These are phyloP conservation scores for Arenicola marina DNA, from an alignment of 2,888 invertebrate species.

Conservation along the genomic window DNA sequence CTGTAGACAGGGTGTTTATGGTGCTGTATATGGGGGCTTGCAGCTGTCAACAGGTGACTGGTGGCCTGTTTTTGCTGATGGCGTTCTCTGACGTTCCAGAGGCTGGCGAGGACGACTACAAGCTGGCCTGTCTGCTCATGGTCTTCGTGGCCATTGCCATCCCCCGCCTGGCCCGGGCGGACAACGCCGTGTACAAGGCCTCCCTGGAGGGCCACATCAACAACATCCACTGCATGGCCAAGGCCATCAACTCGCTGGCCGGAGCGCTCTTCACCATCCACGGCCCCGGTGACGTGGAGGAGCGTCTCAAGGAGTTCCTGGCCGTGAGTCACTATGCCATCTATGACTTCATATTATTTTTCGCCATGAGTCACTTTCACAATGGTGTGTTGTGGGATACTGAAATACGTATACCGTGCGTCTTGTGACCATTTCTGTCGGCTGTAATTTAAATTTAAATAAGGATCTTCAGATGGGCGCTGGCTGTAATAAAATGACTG, in stretches of 20 bases:
- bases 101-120: slow-evolving; percentile 69
- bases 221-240: slow-evolving; percentile 97
- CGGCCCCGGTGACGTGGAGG: slow-evolving; percentile 94
- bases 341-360: not conserved
- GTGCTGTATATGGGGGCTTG: too few species aligned
- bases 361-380: too few species aligned
- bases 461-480: too few species aligned
- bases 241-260: slow-evolving; percentile 68
- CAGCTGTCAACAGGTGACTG: too few species aligned
- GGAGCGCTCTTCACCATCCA: slow-evolving; percentile 96
- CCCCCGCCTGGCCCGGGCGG: slow-evolving; percentile 85
- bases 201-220: slow-evolving; percentile 80
- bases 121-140: slow-evolving; percentile 89
- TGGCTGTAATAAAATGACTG: too few species aligned
- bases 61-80: too few species aligned
- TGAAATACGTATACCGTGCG: too few species aligned
- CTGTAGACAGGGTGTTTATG: not conserved
- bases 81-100: too few species aligned
- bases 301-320: slow-evolving; percentile 93
- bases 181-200: slow-evolving; percentile 72
- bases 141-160: slow-evolving; percentile 98
- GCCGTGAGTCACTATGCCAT: slow-evolving; percentile 63
- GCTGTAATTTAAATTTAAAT: too few species aligned
- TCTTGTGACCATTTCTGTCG: too few species aligned
- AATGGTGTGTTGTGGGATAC: too few species aligned